Conservation (phyloP, 2,113 vertebrate genomes). For the Corythornis cristatus region DNA sequence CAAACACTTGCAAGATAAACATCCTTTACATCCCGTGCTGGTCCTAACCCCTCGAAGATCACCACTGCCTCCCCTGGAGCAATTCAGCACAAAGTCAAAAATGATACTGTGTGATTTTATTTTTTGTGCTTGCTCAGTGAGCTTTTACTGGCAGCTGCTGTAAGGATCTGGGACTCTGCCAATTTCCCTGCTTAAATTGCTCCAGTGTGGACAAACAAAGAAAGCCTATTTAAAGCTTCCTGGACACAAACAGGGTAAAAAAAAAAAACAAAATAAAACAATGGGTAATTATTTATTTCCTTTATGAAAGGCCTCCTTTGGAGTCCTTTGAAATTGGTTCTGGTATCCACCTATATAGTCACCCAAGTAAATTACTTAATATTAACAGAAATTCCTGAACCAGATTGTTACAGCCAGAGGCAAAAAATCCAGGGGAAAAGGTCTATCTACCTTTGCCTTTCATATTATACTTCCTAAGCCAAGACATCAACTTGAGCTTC, state of each 20-base stretch:
- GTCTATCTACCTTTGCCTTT: background rate
- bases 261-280: slow-evolving; percentile 38
- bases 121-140: slow-evolving; percentile 28
- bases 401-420: background rate
- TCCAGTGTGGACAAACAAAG: slow-evolving; percentile 56
- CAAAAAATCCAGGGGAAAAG: background rate
- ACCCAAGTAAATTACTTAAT: slow-evolving; percentile 17
- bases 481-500: background rate
- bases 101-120: slow-evolving; percentile 54
- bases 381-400: slow-evolving; percentile 37
- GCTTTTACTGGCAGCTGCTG: slow-evolving; percentile 62
- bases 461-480: background rate
- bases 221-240: slow-evolving; percentile 46
- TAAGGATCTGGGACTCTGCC: slow-evolving; percentile 46
- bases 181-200: slow-evolving; percentile 34
- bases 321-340: slow-evolving; percentile 18
- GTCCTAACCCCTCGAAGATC: background rate
- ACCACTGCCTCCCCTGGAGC: slow-evolving; percentile 43
- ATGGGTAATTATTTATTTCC: slow-evolving; percentile 48
- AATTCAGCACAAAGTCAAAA: slow-evolving; percentile 55
- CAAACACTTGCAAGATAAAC: slow-evolving; percentile 51
- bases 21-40: slow-evolving; percentile 20
- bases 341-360: slow-evolving; percentile 15
- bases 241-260: slow-evolving; percentile 36
- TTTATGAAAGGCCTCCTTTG: slow-evolving; percentile 12